Percentiles rank a stretch among this genome's conserved stretches.
These are phyloP conservation scores for Acheta domesticus DNA, from an alignment of 2,888 invertebrate genomes.

Conservation along the genomic window DNA sequence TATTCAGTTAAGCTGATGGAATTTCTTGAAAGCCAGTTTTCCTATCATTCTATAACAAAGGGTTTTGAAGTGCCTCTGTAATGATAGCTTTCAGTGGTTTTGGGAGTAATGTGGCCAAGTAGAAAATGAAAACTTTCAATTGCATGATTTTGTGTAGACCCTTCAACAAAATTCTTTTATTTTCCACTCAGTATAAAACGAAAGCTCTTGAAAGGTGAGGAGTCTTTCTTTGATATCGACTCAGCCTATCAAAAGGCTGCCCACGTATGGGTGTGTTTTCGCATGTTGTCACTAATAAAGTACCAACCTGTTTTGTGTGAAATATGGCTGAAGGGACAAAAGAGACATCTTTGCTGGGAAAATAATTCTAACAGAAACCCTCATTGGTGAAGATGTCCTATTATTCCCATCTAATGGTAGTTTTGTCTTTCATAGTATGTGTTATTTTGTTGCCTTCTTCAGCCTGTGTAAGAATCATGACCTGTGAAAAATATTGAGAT, in stretches of 20 bases:
- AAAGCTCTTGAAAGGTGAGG: slow-evolving; percentile 18
- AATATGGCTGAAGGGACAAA: slow-evolving; percentile 3
- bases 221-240: neutral
- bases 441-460: slow-evolving; percentile 18
- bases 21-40: slow-evolving; percentile 7
- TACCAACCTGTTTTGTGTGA: slow-evolving; percentile 8
- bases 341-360: slow-evolving; percentile 12
- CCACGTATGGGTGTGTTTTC: neutral
- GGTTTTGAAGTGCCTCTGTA: neutral
- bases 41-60: neutral
- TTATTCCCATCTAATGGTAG: slow-evolving; percentile 4
- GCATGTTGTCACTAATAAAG: neutral
- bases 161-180: neutral
- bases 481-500: slow-evolving; percentile 18
- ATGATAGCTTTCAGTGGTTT: neutral
- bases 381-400: slow-evolving; percentile 18
- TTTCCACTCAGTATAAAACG: neutral
- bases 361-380: neutral
- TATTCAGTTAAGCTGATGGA: neutral
- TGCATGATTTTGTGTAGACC: neutral
- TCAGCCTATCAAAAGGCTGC: neutral
- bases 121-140: neutral
- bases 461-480: slow-evolving; percentile 9
- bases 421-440: neutral
- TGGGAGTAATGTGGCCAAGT: neutral